Evolutionary conservation across 2,797 vertebrate species (phyloP), one percentile per base, ranked within the genome.

Genomic region (Lithobates pipiens): DNA sequence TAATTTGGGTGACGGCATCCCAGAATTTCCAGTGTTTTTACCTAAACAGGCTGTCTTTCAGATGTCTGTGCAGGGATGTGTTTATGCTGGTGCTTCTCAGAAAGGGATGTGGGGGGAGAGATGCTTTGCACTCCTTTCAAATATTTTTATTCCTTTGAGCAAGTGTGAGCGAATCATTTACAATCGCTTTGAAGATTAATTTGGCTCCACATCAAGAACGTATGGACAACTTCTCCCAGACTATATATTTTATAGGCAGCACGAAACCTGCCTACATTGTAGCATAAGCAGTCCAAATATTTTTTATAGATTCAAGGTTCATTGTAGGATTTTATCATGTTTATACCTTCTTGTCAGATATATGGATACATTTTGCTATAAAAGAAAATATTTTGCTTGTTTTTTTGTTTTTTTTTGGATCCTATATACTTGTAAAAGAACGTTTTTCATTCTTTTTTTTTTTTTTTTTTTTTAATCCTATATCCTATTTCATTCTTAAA

Each of bases 111-210:
- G 77, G 57, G 71, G 50, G 27, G 63, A 67, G 70, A 61, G 27
- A 57, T 67, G 54, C 54, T 74, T 39, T 57, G 44, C 72, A 34
- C 44, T 36, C 77, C 84, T 42, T 69, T 79, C 39, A 73, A 11
- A 67, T 73, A 63, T 29, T 67, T 83, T 67, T 75, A 85, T 78
- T 79, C 25, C 27, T 79, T 18, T 74, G 77, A 72, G 18, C 29
- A 74, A 80, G 75, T 74, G 70, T 27, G 79, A 75, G 61, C 57
- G 34, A 74, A 85, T 69, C 13, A 85, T 85, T 85, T 80, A 44
- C 69, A 69, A 42, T 85, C 16, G 11, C 70, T 85, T 74, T 85
- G 84, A 85, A 75, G 77, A 74, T 69, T 80, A 8, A 67, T 74
- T 74, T 85, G 77, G 70, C 77, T 80, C 61, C 5, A 36, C n/a